Base-by-base conservation (phyloP, 2,797 vertebrate genomes). In the Enteromius thamalakanensis region DNA sequence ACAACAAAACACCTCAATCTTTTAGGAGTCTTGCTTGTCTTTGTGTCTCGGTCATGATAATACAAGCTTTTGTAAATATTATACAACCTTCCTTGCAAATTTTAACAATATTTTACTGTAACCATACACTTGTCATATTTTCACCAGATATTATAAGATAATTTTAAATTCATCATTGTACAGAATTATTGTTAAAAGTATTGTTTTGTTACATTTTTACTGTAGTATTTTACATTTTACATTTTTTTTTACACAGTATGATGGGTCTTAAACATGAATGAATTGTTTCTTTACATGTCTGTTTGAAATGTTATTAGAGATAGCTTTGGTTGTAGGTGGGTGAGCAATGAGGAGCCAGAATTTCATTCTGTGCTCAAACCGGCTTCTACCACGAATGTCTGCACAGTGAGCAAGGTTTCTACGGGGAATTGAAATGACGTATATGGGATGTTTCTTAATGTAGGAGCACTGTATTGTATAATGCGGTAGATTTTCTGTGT, bases 401-500 rank as follows among this genome's bases (percentile, higher is more conserved):
- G 10, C 37, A n/a, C 37, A 55, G n/a, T 3, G 9, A 45, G 4
- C 23, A 12, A 37, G 10, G 2, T 69, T 80, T 71, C 67, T 62
- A 29, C 6, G 0, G 47, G 37, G 70, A 47, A 64, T 29, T 47
- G 58, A 64, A 79, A 72, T 82, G 34, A 78, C 37, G 12, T 77
- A 47, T 29, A 32, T 47, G 67, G 62, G 29, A 62, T 51, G 49
- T n/a, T 60, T 69, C 47, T 49, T 79, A 47, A 79, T 83, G 80
- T 58, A 47, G 68, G 53, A 82, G 34, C 21, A 0, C 75, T 65
- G 69, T 49, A 49, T 45, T 71, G 64, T 76, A 79, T 55, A 75
- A 84, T 47, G 26, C 64, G 49, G 78, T n/a, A 84, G 64, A 67
- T 78, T 74, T 82, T 65, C 34, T 75, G 70, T 79, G 75, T 70